These are phyloP conservation scores for Prorops nasuta DNA, from an alignment of 1,140 invertebrate species.

Conservation along the genomic window DNA sequence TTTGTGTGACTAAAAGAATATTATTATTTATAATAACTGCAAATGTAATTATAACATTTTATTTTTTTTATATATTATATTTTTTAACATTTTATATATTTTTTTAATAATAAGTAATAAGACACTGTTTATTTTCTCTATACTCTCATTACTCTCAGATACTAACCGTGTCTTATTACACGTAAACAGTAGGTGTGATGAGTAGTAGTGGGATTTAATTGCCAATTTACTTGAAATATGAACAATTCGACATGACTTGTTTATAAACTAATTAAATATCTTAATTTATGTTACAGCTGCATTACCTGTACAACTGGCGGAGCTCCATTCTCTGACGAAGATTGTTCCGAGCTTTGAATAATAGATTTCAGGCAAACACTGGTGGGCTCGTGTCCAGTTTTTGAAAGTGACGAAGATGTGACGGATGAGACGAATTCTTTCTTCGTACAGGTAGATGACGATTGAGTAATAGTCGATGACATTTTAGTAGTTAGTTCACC, in stretches of 20 bases:
- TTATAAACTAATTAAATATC: background rate
- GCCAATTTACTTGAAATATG: background rate
- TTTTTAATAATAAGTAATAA: too few species aligned
- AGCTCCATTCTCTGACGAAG: constrained; percentile 50
- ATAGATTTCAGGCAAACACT: constrained; percentile 43
- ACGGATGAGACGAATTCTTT: constrained; percentile 49
- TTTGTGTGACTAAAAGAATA: constrained; percentile 46
- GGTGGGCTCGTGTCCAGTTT: constrained; percentile 37
- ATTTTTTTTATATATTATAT: too few species aligned
- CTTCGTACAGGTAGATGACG: constrained; percentile 45
- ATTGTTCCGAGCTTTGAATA: constrained; percentile 39
- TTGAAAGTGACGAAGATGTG: constrained; percentile 38
- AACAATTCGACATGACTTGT: background rate
- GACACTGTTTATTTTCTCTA: too few species aligned
- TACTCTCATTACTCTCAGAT: too few species aligned
- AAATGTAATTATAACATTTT: too few species aligned
- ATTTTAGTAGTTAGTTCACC: constrained; percentile 44
- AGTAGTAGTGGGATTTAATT: too few species aligned
- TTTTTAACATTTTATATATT: too few species aligned
- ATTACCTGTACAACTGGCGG: constrained; percentile 50
- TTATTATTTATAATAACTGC: background rate
- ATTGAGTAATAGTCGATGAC: constrained; percentile 50
- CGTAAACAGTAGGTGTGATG: too few species aligned
- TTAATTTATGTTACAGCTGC: background rate
- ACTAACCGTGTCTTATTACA: too few species aligned